Percentiles rank a stretch among this genome's conserved stretches.
These are phyloP conservation scores for Arctia plantaginis DNA, from an alignment of 2,888 invertebrate genomes.

Conservation along the genomic window DNA sequence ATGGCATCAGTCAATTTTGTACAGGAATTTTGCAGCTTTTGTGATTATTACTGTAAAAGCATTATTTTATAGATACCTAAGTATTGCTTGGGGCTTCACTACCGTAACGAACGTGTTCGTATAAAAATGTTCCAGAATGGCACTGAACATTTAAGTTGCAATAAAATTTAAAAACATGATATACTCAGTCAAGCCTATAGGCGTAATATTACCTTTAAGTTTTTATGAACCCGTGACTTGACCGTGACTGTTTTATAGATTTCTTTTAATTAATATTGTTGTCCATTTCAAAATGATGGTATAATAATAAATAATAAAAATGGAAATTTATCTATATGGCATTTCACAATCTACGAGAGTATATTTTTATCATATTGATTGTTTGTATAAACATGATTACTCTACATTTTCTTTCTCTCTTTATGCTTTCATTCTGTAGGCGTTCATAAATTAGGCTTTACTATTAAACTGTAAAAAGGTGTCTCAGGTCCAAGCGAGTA, in stretches of 20 bases:
- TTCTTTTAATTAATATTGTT: neutral
- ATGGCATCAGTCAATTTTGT: neutral
- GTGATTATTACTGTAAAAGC: neutral
- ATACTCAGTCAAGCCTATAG: neutral
- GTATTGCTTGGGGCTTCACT: neutral
- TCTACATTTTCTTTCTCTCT: too few relatives aligned
- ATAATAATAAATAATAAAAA: neutral
- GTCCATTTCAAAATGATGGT: neutral
- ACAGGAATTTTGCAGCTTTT: conserved; percentile 1
- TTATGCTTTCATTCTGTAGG: too few relatives aligned
- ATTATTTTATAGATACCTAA: conserved; percentile 12
- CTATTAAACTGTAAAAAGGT: too few relatives aligned
- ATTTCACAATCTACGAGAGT: neutral
- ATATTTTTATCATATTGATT: too few relatives aligned
- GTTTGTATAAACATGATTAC: too few relatives aligned
- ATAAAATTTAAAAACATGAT: conserved; percentile 5
- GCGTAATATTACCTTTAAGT: neutral
- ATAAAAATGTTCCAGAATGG: conserved; percentile 8
- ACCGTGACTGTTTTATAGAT: neutral
- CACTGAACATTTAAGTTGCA: conserved; percentile 3
- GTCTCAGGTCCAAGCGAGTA: too few relatives aligned
- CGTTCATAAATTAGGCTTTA: too few relatives aligned
- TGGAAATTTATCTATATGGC: neutral
- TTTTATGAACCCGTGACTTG: neutral
- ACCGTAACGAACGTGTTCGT: conserved; percentile 11